A percentile compares a stretch with the other conserved stretches of the same genome.
phyloP scores from a whole-genome alignment of 2,113 vertebrate species.

The Eulacestoma nigropectus region DNA sequence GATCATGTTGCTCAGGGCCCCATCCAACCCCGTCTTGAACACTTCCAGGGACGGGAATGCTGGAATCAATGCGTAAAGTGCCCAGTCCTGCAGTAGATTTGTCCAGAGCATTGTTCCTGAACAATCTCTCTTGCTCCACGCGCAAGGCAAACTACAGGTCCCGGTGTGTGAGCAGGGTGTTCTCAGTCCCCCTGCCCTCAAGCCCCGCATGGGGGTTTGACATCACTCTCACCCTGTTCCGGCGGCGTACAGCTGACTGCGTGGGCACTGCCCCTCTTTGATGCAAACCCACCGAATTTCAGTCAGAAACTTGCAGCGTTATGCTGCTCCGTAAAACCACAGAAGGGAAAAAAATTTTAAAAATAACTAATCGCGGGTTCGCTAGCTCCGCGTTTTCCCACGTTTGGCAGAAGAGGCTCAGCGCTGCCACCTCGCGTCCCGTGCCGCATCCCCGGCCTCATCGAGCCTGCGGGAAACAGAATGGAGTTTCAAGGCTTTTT shows the following conservation, averaged over 20 bases:
- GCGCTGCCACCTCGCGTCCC: conserved; percentile 91
- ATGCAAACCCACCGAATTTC: neutral
- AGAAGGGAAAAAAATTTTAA: no score
- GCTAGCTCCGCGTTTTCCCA: neutral
- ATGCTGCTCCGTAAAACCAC: neutral
- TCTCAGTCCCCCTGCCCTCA: neutral
- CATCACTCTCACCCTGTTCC: neutral
- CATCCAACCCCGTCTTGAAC: neutral
- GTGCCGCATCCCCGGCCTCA: neutral
- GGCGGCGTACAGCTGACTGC: neutral
- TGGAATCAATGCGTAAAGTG: neutral
- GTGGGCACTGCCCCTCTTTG: neutral
- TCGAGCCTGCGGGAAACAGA: neutral
- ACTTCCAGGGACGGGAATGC: neutral
- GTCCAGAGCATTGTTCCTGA: neutral
- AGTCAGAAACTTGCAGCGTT: neutral
- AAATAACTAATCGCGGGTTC: neutral
- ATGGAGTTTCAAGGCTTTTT: neutral
- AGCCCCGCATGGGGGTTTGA: neutral
- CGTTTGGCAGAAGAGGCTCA: conserved; percentile 72
- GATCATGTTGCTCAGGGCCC: neutral
- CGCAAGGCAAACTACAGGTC: neutral
- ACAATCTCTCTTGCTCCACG: neutral
- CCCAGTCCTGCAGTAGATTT: neutral
- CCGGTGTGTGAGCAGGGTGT: neutral